These are phyloP conservation scores for Trichogramma evanescens DNA, from an alignment of 2,888 invertebrate species.

Conservation along the genomic window DNA sequence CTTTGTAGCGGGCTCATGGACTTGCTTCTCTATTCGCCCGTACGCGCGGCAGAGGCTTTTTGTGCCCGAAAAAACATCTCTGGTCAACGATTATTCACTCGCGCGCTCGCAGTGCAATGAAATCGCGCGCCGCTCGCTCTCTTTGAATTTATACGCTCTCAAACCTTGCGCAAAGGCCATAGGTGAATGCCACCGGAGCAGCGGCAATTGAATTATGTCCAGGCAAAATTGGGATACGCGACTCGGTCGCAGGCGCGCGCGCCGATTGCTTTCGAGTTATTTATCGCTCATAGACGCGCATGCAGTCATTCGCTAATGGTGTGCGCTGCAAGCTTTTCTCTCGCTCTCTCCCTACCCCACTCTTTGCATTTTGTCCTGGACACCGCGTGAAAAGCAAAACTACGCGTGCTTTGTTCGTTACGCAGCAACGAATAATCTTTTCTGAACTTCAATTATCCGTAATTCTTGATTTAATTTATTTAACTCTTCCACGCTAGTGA, in stretches of 20 bases:
- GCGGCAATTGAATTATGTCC: conserved; percentile 22
- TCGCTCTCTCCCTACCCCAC: neutral
- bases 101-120: conserved; percentile 18
- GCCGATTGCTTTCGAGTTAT: conserved; percentile 22
- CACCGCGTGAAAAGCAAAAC: too few relatives aligned
- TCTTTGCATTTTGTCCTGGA: neutral
- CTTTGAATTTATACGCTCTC: conserved; percentile 16
- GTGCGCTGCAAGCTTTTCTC: conserved; percentile 6
- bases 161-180: conserved; percentile 6
- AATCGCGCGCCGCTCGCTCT: conserved; percentile 16
- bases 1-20: neutral
- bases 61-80: too few relatives aligned
- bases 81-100: conserved; percentile 16
- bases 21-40: neutral
- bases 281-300: conserved; percentile 17
- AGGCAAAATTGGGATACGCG: conserved; percentile 20
- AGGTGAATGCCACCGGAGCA: conserved; percentile 2
- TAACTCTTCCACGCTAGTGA: too few relatives aligned
- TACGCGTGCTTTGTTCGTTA: too few relatives aligned
- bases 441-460: too few relatives aligned
- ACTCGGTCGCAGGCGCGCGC: conserved; percentile 9
- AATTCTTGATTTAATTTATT: too few relatives aligned
- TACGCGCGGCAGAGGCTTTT: neutral
- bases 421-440: too few relatives aligned
- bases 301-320: conserved; percentile 21